Conservation (phyloP, 1,140 invertebrate genomes). For the Galleria mellonella region DNA sequence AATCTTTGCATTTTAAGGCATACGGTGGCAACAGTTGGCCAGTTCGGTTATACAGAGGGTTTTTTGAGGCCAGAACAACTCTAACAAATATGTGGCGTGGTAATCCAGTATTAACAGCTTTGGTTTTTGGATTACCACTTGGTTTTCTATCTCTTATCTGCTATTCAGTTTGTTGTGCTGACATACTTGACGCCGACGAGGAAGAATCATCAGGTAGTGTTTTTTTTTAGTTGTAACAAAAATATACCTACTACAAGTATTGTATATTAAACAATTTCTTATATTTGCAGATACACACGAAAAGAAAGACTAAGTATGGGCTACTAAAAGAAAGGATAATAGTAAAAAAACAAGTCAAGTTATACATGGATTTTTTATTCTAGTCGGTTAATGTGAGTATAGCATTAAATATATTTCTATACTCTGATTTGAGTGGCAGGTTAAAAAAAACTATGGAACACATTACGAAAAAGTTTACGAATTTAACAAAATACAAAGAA, state of each 20-base stretch:
- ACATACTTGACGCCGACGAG: constrained; percentile 94
- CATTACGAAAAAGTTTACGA: too few species aligned
- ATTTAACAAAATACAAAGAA: too few species aligned
- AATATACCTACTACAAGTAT: constrained; percentile 10
- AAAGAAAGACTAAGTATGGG: constrained; percentile 57
- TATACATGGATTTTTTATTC: too few species aligned
- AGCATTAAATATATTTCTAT: too few species aligned
- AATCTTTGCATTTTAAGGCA: constrained; percentile 70
- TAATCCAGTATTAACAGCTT: constrained; percentile 90
- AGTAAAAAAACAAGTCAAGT: too few species aligned
- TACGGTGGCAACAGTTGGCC: constrained; percentile 88
- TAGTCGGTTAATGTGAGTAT: too few species aligned
- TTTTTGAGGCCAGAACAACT: constrained; percentile 85
- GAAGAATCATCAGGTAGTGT: constrained; percentile 76
- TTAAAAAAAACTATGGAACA: too few species aligned
- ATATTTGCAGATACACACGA: constrained; percentile 59
- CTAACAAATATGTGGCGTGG: constrained; percentile 91
- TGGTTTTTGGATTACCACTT: constrained; percentile 91
- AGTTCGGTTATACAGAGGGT: constrained; percentile 82
- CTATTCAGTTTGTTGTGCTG: constrained; percentile 94
- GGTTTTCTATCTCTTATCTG: constrained; percentile 95
- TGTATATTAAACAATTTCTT: not conserved
- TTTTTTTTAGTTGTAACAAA: not conserved
- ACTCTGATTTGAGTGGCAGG: too few species aligned
- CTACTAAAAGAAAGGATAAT: too few species aligned